phyloP scores from a whole-genome alignment of 30 jellyfish, hydroid and myxozoan species.

The Hydractinia echinata region DNA sequence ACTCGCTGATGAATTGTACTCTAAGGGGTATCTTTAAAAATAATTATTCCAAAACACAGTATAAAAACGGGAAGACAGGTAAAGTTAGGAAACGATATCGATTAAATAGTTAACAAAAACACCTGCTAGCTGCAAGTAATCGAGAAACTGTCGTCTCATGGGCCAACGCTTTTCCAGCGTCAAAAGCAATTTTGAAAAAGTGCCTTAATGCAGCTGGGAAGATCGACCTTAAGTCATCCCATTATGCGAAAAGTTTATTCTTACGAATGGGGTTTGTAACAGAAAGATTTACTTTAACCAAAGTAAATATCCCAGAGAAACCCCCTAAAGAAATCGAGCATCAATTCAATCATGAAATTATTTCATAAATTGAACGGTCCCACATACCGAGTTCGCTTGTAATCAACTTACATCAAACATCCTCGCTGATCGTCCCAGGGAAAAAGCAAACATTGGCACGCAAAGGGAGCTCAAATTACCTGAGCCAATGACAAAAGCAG shows the following conservation, averaged over 20 bases:
- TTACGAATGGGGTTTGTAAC: conserved; percentile 3
- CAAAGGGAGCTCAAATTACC: background rate
- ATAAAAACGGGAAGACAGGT: too few relatives aligned
- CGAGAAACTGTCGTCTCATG: conserved; percentile 16
- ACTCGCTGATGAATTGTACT: too few relatives aligned
- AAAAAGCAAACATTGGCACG: background rate
- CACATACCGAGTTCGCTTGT: background rate
- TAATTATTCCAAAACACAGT: background rate
- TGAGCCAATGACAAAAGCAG: conserved; percentile 13
- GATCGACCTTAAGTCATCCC: conserved; percentile 11
- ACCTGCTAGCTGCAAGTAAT: conserved; percentile 10
- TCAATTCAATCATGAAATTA: conserved; percentile 17
- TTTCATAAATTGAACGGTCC: background rate
- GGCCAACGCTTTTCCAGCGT: conserved; percentile 17
- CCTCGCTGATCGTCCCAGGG: background rate
- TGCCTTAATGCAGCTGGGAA: conserved; percentile 15
- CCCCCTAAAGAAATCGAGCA: conserved; percentile 24
- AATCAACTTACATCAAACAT: conserved; percentile 21
- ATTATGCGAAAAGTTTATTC: conserved; percentile 14
- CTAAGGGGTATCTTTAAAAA: too few relatives aligned
- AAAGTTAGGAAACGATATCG: conserved; percentile 23
- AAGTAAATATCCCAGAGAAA: conserved; percentile 8
- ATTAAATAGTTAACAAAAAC: conserved; percentile 20
- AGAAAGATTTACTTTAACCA: too few relatives aligned
- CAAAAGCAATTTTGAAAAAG: conserved; percentile 16